Evolutionary conservation across 2,888 invertebrate genomes (phyloP).

Genomic region (Brachypalpus laphriformis): DNA sequence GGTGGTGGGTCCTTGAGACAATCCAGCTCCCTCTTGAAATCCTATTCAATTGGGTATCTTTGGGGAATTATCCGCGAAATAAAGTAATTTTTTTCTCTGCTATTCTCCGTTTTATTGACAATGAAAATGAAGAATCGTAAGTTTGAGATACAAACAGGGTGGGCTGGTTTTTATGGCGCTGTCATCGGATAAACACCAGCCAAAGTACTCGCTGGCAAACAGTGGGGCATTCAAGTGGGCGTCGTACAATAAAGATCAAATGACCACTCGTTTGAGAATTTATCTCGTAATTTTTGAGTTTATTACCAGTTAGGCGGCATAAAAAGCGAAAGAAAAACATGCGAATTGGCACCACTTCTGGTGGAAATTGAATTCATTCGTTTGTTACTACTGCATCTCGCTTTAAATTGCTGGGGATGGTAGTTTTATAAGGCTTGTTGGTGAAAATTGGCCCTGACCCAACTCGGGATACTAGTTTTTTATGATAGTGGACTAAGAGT

Average conservation of each 20-base stretch:
- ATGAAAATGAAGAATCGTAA: neutral
- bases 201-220: neutral
- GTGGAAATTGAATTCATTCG: constrained; percentile 30
- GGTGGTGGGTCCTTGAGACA: neutral
- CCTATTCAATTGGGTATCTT: neutral
- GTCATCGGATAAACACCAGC: constrained; percentile 5
- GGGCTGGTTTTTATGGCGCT: neutral
- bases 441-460: neutral
- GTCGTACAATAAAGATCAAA: constrained; percentile 25
- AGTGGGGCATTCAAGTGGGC: no score
- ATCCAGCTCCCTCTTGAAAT: neutral
- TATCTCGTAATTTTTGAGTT: constrained; percentile 37
- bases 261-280: constrained; percentile 28
- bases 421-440: neutral
- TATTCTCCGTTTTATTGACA: neutral
- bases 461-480: neutral
- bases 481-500: neutral
- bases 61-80: neutral
- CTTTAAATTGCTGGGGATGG: neutral
- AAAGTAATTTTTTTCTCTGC: neutral
- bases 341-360: constrained; percentile 43
- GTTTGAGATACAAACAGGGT: neutral
- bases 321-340: neutral
- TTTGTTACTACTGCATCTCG: neutral
- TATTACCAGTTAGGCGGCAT: constrained; percentile 36